Evolutionary conservation across 1,140 invertebrate species (phyloP).

Genomic region (Drosophila burlai): DNA sequence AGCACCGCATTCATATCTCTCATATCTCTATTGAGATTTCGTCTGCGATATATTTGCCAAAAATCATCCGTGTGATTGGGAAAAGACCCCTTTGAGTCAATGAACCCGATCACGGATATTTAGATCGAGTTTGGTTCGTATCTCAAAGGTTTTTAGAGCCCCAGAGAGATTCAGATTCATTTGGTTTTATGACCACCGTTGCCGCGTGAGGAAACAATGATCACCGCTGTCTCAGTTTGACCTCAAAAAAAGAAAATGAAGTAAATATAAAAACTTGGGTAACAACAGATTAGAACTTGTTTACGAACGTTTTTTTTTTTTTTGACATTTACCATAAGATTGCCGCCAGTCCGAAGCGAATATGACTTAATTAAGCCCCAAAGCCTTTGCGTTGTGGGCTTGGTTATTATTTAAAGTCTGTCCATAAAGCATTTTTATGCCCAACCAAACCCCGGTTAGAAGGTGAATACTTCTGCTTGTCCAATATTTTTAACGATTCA

Average conservation of each 20-base stretch:
- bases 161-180: background rate
- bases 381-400: background rate
- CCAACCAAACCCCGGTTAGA: background rate
- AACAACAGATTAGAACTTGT: conserved; percentile 27
- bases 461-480: background rate
- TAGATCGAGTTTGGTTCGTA: conserved; percentile 1
- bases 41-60: conserved; percentile 2
- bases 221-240: conserved; percentile 18
- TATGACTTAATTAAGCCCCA: conserved; percentile 36
- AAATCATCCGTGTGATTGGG: conserved; percentile 18
- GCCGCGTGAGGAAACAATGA: conserved; percentile 20
- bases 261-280: background rate
- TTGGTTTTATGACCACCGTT: conserved; percentile 15
- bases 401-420: conserved; percentile 13
- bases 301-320: conserved; percentile 16
- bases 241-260: conserved; percentile 2
- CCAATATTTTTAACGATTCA: conserved; percentile 3
- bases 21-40: conserved; percentile 24
- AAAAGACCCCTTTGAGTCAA: conserved; percentile 9
- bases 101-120: conserved; percentile 15
- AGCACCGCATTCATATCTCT: conserved; percentile 19
- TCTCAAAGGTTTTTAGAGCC: background rate
- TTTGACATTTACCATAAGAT: conserved; percentile 13
- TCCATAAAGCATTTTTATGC: conserved; percentile 3
- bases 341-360: background rate